Conservation (phyloP, 2,888 invertebrate species). For the Eueremaeus valkanovi region DNA sequence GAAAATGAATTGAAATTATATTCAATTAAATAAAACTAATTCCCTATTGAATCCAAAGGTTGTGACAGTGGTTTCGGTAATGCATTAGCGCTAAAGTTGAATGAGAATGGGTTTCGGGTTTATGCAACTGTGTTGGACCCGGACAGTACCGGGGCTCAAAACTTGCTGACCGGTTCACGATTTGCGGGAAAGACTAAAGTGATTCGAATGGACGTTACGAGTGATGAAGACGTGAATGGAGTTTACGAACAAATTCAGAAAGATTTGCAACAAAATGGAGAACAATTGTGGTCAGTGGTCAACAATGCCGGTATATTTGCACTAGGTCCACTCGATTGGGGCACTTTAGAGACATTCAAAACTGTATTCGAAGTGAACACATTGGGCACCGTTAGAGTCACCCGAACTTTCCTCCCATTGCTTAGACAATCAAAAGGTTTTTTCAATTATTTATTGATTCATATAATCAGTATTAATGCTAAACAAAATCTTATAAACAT, state of each 20-base stretch:
- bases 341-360: conserved; percentile 53
- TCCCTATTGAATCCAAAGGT: conserved; percentile 9
- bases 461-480: not conserved
- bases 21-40: not conserved
- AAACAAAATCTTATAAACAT: not conserved
- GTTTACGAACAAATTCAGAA: conserved; percentile 34
- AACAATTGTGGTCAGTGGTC: conserved; percentile 56
- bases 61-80: conserved; percentile 42
- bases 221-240: conserved; percentile 49
- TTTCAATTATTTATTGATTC: not conserved
- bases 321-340: conserved; percentile 55
- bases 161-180: not conserved
- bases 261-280: not conserved
- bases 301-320: conserved; percentile 57
- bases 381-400: conserved; percentile 50
- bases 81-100: conserved; percentile 7
- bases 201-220: conserved; percentile 52
- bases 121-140: conserved; percentile 39
- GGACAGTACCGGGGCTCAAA: conserved; percentile 35
- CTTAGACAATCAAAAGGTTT: conserved; percentile 48
- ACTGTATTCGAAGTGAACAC: conserved; percentile 50
- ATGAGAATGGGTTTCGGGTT: conserved; percentile 38
- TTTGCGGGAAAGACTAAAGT: conserved; percentile 47
- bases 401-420: conserved; percentile 50
- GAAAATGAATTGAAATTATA: not conserved